Base-by-base conservation (phyloP, 1,140 invertebrate genomes). In the Leptestheria dahalacensis region DNA sequence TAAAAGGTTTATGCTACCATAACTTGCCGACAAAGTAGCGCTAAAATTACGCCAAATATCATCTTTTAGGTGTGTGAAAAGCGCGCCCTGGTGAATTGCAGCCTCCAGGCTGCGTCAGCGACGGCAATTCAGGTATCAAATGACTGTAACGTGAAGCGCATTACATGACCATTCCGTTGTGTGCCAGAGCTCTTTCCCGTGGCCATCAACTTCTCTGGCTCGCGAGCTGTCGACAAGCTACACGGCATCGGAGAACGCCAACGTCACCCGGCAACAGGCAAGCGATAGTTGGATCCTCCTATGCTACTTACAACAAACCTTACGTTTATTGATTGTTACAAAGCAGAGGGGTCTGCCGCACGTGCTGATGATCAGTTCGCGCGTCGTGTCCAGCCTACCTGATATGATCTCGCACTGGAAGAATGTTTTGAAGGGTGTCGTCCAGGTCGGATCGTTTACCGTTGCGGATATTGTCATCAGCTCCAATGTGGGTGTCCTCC, bases 381-480 rank as follows among this genome's bases (percentile, higher is more conserved):
- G 51, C 12, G 48, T 51, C 26, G 49, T 60, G 2, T 28, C 49
- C 3, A 29, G 20, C 6, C 28, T 25, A 6, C 29, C 48, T 25
- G 47, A 60, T 2, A 20, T 60, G 21, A 41, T 60, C 25, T 60
- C 58, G 15, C 26, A 28, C 51, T 33, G 49, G 21, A 48, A 52
- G 18, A 49, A 50, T 20, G 51, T 28, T 3, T 18, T 51, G 21
- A 48, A 49, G 20, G 21, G 25, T 3, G 20, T 18, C 4, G 29
- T 49, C 12, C 48, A 29, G 6, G 33, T 51, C 24, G 33, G 25
- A n/a, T 52, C 58, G 1, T 60, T 60, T 23, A 33, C 24, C 26
- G 24, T 18, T 12, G 58, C 58, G 10, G 58, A 60, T 33, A 51
- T 52, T 21, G 23, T 60, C 26, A 24, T 60, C 21, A 60, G 58